Evolutionary conservation across 2,113 vertebrate species (phyloP).

Genomic region (Lophius piscatorius): DNA sequence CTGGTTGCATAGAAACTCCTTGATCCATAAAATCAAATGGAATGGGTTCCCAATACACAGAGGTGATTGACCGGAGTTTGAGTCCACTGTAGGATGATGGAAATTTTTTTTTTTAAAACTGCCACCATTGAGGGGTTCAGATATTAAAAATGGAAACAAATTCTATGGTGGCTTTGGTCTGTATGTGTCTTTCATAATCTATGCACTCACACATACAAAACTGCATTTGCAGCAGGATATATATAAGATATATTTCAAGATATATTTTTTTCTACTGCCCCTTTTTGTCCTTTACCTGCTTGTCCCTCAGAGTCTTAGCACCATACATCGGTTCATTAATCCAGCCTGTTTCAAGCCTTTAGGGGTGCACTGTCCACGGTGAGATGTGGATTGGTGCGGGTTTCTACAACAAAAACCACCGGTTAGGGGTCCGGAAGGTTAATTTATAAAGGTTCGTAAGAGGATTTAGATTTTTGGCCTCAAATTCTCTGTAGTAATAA

Average conservation of each 20-base stretch:
- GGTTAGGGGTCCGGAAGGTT: not conserved
- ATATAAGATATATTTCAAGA: not conserved
- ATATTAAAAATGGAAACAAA: conserved; percentile 30
- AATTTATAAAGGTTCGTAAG: conserved; percentile 19
- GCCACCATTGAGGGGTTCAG: conserved; percentile 11
- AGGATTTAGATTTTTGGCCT: conserved; percentile 5
- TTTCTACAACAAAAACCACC: conserved; percentile 24
- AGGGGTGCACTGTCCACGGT: conserved; percentile 49
- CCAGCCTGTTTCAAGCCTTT: conserved; percentile 51
- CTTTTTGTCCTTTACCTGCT: conserved; percentile 33
- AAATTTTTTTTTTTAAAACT: conserved; percentile 43
- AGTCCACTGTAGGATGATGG: conserved; percentile 50
- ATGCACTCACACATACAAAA: too few species aligned
- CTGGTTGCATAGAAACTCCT: conserved; percentile 62
- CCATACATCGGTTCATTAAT: conserved; percentile 67
- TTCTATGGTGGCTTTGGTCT: conserved; percentile 24
- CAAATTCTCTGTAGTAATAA: conserved; percentile 63
- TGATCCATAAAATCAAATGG: conserved; percentile 78
- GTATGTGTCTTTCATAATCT: conserved; percentile 13
- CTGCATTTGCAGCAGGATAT: not conserved
- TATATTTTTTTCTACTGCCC: conserved; percentile 1
- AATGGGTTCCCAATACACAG: conserved; percentile 67
- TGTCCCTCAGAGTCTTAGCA: conserved; percentile 45
- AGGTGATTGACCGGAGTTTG: conserved; percentile 64
- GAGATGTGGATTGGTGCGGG: conserved; percentile 51